Evolutionary conservation across 2,797 vertebrate genomes (phyloP).

Genomic region (Mormyrops boulengeri): DNA sequence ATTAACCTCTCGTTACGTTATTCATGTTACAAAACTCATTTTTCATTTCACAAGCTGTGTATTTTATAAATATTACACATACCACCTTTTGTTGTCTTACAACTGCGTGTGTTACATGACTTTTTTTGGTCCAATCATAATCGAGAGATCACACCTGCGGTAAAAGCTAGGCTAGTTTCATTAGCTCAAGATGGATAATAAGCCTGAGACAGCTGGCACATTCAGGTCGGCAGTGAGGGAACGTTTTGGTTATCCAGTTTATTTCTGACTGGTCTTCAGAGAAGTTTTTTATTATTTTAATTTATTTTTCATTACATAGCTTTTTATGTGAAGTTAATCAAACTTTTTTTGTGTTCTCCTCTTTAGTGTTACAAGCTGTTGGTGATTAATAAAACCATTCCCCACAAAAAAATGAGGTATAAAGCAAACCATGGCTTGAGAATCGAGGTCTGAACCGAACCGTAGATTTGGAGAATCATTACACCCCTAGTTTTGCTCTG

Average conservation of each 20-base stretch:
- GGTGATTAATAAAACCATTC: background rate
- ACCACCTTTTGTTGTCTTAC: background rate
- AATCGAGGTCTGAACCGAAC: background rate
- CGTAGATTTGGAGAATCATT: background rate
- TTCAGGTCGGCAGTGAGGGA: background rate
- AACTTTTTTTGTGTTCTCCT: background rate
- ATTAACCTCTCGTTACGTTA: background rate
- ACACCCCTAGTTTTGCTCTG: background rate
- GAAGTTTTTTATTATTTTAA: background rate
- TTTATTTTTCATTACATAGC: background rate
- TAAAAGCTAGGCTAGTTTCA: background rate
- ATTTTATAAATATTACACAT: background rate
- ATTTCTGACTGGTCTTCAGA: background rate
- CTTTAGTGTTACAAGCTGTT: background rate
- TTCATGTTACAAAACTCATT: background rate
- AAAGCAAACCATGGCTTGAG: no score
- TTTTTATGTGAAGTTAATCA: background rate
- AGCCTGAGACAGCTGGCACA: background rate
- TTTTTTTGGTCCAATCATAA: background rate
- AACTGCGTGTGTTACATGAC: background rate
- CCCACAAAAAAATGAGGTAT: background rate
- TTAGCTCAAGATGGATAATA: background rate
- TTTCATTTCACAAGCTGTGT: background rate
- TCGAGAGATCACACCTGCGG: background rate
- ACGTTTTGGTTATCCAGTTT: background rate